A percentile compares a stretch with the other conserved stretches of the same genome.
Evolutionary conservation across 2,888 invertebrate genomes (phyloP).

Genomic region (Limnephilus auricula): DNA sequence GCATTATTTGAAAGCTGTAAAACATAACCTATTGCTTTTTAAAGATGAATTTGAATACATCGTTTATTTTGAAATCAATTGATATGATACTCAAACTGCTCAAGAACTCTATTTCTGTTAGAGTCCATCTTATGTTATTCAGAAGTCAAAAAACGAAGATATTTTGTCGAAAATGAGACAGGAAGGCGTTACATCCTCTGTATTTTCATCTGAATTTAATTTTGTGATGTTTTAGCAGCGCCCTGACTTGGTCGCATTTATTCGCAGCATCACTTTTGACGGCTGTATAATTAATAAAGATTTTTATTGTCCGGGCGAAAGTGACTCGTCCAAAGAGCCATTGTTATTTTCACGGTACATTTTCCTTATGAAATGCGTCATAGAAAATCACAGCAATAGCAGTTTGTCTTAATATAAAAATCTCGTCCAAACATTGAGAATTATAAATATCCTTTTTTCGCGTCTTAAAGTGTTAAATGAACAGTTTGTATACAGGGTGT

Average conservation of each 20-base stretch:
- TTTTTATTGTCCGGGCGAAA: constrained; percentile 57
- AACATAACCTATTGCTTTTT: no score
- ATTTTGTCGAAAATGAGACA: no score
- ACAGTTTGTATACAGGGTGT: no score
- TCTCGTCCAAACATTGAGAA: not conserved
- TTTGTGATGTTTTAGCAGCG: not conserved
- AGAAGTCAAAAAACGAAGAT: no score
- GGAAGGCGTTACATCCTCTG: not conserved
- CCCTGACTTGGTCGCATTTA: constrained; percentile 30
- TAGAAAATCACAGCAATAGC: constrained; percentile 44
- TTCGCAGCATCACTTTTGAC: constrained; percentile 51
- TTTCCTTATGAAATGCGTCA: constrained; percentile 48
- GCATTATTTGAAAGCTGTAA: no score
- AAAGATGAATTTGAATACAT: no score
- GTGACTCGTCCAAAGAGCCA: constrained; percentile 45
- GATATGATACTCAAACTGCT: no score
- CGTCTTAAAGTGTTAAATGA: not conserved
- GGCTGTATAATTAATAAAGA: constrained; percentile 60
- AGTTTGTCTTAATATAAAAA: not conserved
- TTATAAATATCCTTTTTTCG: not conserved
- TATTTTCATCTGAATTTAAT: not conserved
- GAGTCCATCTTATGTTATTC: no score
- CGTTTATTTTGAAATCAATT: no score
- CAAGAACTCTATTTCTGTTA: no score
- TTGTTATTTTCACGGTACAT: constrained; percentile 59